Conservation (phyloP, 2,888 invertebrate genomes). For the Cryptocephalus primarius region DNA sequence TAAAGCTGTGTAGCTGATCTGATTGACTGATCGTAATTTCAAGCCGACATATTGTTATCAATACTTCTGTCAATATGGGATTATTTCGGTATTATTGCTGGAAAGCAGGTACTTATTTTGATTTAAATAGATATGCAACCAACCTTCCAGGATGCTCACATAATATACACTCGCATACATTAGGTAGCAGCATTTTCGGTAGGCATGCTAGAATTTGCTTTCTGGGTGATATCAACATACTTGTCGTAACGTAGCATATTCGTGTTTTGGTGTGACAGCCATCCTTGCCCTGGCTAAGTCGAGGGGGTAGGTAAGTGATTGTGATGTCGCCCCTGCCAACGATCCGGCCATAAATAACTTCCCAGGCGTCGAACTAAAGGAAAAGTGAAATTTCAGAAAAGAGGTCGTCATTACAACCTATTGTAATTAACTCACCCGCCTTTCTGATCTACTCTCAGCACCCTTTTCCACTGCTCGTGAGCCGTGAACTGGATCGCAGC, state of each 20-base stretch:
- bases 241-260: conserved; percentile 53
- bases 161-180: too few species aligned
- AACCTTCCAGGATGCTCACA: too few species aligned
- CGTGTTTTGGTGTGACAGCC: conserved; percentile 80
- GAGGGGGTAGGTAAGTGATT: conserved; percentile 88
- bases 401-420: background rate
- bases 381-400: conserved; percentile 5
- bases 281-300: conserved; percentile 94
- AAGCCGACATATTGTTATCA: too few species aligned
- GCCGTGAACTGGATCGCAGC: conserved; percentile 96
- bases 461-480: conserved; percentile 92
- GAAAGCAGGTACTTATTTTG: too few species aligned
- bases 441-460: conserved; percentile 59
- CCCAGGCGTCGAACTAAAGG: conserved; percentile 30
- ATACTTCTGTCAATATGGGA: too few species aligned
- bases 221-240: conserved; percentile 27
- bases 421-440: conserved; percentile 26
- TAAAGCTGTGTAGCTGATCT: too few species aligned
- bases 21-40: too few species aligned
- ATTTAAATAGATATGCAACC: too few species aligned
- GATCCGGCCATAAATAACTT: conserved; percentile 81
- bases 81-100: too few species aligned
- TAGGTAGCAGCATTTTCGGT: too few species aligned
- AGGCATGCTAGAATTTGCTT: too few species aligned
- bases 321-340: conserved; percentile 91